Evolutionary conservation across 2,888 invertebrate species (phyloP), one percentile per base, ranked within the genome.

Genomic region (Amiota communis): DNA sequence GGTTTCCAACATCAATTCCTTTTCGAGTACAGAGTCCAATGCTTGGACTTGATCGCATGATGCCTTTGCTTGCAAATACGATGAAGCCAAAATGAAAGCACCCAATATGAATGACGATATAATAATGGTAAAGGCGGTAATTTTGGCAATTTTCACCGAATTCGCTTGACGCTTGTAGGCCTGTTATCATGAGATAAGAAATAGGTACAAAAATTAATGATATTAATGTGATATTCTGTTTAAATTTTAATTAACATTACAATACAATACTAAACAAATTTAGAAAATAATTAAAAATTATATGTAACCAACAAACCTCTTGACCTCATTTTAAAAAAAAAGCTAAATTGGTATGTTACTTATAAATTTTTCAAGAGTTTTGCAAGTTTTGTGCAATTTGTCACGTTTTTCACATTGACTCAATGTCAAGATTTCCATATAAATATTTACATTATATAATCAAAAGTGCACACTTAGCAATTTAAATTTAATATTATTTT

Each of bases 81-180:
- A 94, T 23, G 95, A 94, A 70, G 96, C 95, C 86, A 97, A 91
- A 85, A 96, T 94, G 89, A 96, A 96, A 76, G 94, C 91, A 78
- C 96, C 96, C 85, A 96, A 90, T 79, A 97, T 93, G 82, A 96
- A 92, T 51, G 95, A 94, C 74, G 96, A 94, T 0, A 94, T 93
- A 80, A 97, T 93, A 81, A 97, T 92, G 76, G 97, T 96, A 79
- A 94, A 91, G 64, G 96, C 96, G 17, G 95, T 94, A 86, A 97
- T 96, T 90, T 94, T 93, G 47, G 97, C 95, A 77, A 97, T 95
- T 91, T 96, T 96, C 76, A 97, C 95, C 70, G 96, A 93, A 64
- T 94, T 93, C 75, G 95, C 94, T 80, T 92, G 91, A 84, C 93
- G 91, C 87, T 94, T 93, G 91, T 97, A 97, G 70, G 96, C 96